A percentile compares a stretch with the other conserved stretches of the same genome.
Evolutionary conservation across 2,797 vertebrate genomes (phyloP).

Genomic region (Chelon auratus): DNA sequence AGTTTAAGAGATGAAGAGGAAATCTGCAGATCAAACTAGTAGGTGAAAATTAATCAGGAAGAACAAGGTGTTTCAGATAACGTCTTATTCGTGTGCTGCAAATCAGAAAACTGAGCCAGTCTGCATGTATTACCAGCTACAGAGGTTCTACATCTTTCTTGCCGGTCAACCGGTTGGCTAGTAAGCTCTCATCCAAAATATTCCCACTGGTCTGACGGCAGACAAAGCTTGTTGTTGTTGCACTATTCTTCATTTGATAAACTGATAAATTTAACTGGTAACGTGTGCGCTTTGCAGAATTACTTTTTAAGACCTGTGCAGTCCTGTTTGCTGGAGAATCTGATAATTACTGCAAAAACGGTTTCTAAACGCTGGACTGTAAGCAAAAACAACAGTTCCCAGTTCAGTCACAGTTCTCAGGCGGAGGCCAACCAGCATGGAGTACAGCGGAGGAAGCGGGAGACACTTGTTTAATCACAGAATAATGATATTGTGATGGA

Average conservation of each 20-base stretch:
- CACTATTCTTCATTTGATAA: background rate
- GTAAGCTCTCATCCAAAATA: too few relatives aligned
- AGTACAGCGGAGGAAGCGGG: conserved; percentile 46
- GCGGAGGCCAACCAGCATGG: conserved; percentile 15
- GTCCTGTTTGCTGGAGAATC: background rate
- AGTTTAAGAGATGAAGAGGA: conserved; percentile 14
- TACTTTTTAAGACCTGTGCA: background rate
- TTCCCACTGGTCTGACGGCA: too few relatives aligned
- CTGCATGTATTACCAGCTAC: conserved; percentile 4
- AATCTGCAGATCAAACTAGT: conserved; percentile 30
- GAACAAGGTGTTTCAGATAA: conserved; percentile 23
- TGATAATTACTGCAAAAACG: background rate
- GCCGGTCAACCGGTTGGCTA: too few relatives aligned
- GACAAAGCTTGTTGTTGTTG: background rate
- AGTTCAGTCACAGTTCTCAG: conserved; percentile 21
- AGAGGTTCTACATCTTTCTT: background rate
- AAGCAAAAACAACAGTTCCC: background rate
- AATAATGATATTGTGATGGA: conserved; percentile 85
- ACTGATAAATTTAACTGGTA: too few relatives aligned
- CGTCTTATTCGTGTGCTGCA: conserved; percentile 2
- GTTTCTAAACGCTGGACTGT: background rate
- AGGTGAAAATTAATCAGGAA: conserved; percentile 8
- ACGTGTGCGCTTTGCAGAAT: background rate
- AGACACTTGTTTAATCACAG: conserved; percentile 82
- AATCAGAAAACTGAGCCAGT: conserved; percentile 5